A percentile compares a stretch with the other conserved stretches of the same genome.
Evolutionary conservation across 2,888 invertebrate species (phyloP).

Genomic region (Polymixis flavicincta): DNA sequence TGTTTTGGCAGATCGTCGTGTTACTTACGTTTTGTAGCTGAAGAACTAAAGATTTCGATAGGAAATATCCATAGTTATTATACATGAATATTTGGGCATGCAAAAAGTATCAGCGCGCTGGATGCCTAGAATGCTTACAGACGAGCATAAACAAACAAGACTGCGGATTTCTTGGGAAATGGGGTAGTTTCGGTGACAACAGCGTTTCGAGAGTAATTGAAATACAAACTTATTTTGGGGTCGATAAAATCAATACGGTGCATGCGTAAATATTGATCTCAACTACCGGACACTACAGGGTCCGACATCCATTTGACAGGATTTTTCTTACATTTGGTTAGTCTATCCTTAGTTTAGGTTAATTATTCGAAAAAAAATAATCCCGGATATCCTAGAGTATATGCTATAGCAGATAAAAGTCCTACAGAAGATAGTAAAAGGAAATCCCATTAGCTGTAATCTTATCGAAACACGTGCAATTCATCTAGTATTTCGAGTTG

Average conservation of each 20-base stretch:
- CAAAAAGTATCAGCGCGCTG: no score
- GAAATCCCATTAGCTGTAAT: constrained; percentile 18
- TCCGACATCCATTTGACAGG: no score
- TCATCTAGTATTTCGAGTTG: background rate
- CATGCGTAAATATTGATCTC: background rate
- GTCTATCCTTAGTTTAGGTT: background rate
- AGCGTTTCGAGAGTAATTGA: background rate
- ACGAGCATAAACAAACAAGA: no score
- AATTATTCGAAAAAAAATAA: no score
- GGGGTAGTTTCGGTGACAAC: no score
- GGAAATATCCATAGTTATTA: no score
- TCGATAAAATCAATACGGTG: background rate
- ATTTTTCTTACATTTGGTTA: background rate
- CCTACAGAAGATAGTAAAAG: constrained; percentile 1
- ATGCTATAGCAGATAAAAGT: background rate
- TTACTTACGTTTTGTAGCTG: no score
- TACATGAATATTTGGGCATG: no score
- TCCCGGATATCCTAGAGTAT: background rate
- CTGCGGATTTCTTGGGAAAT: no score
- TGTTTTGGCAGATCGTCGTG: no score
- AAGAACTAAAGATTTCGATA: no score
- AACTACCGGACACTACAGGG: background rate
- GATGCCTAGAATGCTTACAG: no score
- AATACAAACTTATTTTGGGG: background rate
- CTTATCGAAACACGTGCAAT: constrained; percentile 27